Percentiles rank a stretch among this genome's conserved stretches.
These are phyloP conservation scores for Drosophila ficusphila DNA, from an alignment of 1,140 invertebrate species.

Conservation along the genomic window DNA sequence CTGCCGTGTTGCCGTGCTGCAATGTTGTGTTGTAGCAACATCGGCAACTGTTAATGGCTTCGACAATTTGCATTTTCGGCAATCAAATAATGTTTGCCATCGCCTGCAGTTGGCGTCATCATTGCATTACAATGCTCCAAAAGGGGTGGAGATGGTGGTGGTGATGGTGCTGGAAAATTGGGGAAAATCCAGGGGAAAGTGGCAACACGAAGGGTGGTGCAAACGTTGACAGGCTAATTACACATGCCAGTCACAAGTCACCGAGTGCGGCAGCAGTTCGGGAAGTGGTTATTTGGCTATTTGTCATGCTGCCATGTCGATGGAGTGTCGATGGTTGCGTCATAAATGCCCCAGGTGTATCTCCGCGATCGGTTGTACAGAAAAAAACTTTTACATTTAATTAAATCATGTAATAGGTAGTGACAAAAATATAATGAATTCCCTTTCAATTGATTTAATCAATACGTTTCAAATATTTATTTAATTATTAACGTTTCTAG, in stretches of 20 bases:
- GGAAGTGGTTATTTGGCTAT: constrained; percentile 35
- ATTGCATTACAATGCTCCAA: constrained; percentile 27
- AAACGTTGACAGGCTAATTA: constrained; percentile 59
- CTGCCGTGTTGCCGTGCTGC: background rate
- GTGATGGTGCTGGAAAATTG: background rate
- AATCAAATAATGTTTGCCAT: constrained; percentile 50
- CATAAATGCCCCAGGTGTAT: constrained; percentile 43
- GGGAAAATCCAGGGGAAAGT: background rate
- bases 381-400: too few relatives aligned
- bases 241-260: constrained; percentile 70
- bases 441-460: too few relatives aligned
- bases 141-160: background rate
- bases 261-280: constrained; percentile 3
- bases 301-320: constrained; percentile 35
- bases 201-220: background rate
- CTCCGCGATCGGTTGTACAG: background rate
- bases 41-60: constrained; percentile 44
- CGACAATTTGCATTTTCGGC: constrained; percentile 51
- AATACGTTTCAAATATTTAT: too few relatives aligned
- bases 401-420: too few relatives aligned
- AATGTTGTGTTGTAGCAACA: constrained; percentile 14
- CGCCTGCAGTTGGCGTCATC: constrained; percentile 42
- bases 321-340: constrained; percentile 39
- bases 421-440: too few relatives aligned
- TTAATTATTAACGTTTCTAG: too few relatives aligned